phyloP scores from a whole-genome alignment of 2,888 invertebrate species.

The Abrostola triplasia region DNA sequence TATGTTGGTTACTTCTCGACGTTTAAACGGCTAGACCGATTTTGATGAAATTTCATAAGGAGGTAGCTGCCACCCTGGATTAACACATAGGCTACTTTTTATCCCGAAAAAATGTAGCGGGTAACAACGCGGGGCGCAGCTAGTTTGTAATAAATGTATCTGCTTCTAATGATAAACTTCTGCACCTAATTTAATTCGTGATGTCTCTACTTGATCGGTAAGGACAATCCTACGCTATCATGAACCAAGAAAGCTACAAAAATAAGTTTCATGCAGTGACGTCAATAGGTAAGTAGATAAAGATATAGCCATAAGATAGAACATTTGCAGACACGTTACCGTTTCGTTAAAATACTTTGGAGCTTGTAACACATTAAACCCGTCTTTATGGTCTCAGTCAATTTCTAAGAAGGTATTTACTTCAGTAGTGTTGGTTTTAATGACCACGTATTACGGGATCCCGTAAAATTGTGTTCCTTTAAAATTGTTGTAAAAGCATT shows the following conservation, averaged over 20 bases:
- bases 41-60: too few relatives aligned
- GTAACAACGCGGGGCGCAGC: too few relatives aligned
- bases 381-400: not conserved
- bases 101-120: too few relatives aligned
- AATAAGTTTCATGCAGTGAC: not conserved
- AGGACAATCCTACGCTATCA: too few relatives aligned
- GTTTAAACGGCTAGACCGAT: too few relatives aligned
- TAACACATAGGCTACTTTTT: too few relatives aligned
- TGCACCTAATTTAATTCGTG: too few relatives aligned
- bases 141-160: too few relatives aligned
- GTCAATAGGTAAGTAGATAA: not conserved
- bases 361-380: conserved; percentile 1
- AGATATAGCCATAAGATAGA: not conserved
- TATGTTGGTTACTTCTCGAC: too few relatives aligned
- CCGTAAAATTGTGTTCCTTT: not conserved
- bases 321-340: not conserved
- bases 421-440: not conserved
- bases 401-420: conserved; percentile 6
- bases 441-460: not conserved
- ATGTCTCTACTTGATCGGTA: too few relatives aligned
- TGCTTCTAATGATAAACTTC: too few relatives aligned
- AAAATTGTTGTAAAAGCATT: not conserved
- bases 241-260: not conserved
- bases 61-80: too few relatives aligned
- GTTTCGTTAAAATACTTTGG: not conserved